Evolutionary conservation across 2,797 vertebrate species (phyloP).

Genomic region (Acanthornis magna): DNA sequence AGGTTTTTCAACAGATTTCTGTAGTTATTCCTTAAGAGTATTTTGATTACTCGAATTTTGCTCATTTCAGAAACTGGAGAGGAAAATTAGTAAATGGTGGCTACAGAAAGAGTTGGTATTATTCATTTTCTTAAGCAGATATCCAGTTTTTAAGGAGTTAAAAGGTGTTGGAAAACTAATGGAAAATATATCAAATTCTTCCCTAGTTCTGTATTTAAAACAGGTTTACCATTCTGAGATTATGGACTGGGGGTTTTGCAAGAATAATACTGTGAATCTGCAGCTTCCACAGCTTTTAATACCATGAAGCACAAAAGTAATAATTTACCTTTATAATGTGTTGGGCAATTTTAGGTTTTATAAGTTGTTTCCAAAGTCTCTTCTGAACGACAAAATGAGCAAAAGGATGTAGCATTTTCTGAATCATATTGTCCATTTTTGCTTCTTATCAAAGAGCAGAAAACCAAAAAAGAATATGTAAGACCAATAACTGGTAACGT

Average conservation of each 20-base stretch:
- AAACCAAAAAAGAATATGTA: neutral
- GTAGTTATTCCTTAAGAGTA: neutral
- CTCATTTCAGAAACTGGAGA: neutral
- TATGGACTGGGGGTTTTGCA: neutral
- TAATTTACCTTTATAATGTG: neutral
- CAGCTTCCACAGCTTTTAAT: neutral
- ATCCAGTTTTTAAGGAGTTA: neutral
- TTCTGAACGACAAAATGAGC: neutral
- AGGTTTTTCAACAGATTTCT: neutral
- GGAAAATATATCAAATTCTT: neutral
- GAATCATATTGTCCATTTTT: neutral
- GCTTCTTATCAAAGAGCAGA: neutral
- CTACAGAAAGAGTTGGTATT: neutral
- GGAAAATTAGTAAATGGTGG: neutral
- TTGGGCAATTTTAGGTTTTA: neutral
- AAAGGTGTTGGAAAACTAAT: neutral
- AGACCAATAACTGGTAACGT: neutral
- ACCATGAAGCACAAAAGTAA: neutral
- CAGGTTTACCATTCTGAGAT: neutral
- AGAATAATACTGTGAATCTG: neutral
- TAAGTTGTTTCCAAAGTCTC: neutral
- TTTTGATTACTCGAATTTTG: neutral
- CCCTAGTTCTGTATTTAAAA: neutral
- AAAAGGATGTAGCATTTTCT: neutral
- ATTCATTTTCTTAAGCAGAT: neutral